Percentiles rank a stretch among this genome's conserved stretches.
Conservation (phyloP, 1,140 invertebrate species). For the Brachionus asplanchnoidis region DNA sequence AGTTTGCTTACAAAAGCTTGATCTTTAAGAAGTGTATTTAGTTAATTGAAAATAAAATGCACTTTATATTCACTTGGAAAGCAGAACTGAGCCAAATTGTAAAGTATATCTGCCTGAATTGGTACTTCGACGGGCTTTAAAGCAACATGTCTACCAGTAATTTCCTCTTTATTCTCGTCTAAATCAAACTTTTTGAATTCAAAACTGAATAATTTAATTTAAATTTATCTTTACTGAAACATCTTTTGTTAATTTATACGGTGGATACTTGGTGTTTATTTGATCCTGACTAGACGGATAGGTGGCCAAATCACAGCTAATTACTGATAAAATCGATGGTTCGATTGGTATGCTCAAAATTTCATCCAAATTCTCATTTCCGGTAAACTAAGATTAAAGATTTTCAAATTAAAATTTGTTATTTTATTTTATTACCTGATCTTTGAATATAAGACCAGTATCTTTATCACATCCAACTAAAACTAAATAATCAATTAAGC, state of each 20-base stretch:
- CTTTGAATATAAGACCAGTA: neutral
- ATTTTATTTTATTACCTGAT: neutral
- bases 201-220: neutral
- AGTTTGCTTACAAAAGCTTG: neutral
- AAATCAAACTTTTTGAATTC: slow-evolving; percentile 15
- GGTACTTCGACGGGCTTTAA: slow-evolving; percentile 2
- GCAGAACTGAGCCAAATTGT: slow-evolving; percentile 34
- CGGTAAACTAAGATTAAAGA: neutral
- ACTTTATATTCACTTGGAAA: neutral
- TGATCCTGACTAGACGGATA: neutral
- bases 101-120: slow-evolving; percentile 8
- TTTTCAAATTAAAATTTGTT: neutral
- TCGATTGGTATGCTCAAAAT: neutral
- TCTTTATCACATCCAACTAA: slow-evolving; percentile 32
- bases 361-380: slow-evolving; percentile 6
- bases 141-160: neutral
- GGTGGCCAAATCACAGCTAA: slow-evolving; percentile 5
- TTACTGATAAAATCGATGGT: slow-evolving; percentile 16
- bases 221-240: neutral
- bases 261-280: slow-evolving; percentile 2
- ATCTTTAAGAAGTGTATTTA: neutral
- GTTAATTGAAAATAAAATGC: neutral
- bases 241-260: neutral
- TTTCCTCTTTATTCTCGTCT: neutral
- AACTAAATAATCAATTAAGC: slow-evolving; percentile 36